phyloP scores from a whole-genome alignment of 2,113 vertebrate species.

The Ploceus nigricollis region DNA sequence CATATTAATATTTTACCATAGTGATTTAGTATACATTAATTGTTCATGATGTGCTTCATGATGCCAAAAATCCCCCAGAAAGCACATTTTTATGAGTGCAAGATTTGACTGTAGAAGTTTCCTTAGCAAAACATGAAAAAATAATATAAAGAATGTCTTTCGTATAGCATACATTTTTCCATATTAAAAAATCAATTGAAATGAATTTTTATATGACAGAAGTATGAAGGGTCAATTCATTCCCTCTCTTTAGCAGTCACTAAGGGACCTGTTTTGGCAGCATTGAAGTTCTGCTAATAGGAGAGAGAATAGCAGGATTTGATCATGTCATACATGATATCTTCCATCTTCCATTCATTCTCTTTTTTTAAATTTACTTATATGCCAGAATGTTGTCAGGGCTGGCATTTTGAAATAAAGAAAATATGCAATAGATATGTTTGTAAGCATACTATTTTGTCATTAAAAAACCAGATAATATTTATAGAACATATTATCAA shows the following conservation, averaged over 20 bases:
- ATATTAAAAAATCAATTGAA: constrained; percentile 54
- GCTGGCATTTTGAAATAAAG: neutral
- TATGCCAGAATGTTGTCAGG: neutral
- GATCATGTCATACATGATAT: neutral
- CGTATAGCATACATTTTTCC: neutral
- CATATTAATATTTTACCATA: neutral
- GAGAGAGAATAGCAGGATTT: neutral
- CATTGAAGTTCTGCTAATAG: neutral
- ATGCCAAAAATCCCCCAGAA: neutral
- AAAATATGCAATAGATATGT: neutral
- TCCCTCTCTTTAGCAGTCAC: constrained; percentile 35
- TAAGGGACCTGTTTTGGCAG: constrained; percentile 1
- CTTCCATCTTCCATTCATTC: neutral
- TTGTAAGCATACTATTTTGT: neutral
- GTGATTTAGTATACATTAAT: neutral
- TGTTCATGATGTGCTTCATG: neutral
- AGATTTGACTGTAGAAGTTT: neutral
- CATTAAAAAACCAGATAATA: neutral
- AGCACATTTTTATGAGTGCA: neutral
- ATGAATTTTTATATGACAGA: constrained; percentile 12
- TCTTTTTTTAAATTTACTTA: neutral
- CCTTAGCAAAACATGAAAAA: constrained; percentile 8
- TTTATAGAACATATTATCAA: neutral
- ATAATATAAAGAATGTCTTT: neutral
- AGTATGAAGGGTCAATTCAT: constrained; percentile 34